Evolutionary conservation across 2,797 vertebrate genomes (phyloP).

Genomic region (Graptemys geographica): DNA sequence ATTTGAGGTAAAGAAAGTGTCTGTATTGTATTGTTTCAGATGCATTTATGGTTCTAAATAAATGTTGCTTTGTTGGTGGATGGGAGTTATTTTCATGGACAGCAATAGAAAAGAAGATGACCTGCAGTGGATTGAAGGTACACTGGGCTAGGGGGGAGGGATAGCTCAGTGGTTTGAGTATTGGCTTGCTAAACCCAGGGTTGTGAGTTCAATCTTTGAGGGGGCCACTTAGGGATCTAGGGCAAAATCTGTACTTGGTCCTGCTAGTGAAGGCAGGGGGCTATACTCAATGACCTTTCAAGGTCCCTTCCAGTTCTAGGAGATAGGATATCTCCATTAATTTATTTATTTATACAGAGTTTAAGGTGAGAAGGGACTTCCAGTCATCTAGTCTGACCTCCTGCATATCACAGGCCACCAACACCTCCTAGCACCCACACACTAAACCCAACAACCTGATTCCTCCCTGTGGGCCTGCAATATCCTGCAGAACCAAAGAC

Average conservation of each 20-base stretch:
- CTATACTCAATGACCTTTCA: no score
- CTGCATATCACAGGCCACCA: not conserved
- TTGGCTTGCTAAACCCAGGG: no score
- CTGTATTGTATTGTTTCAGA: not conserved
- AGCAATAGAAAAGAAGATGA: not conserved
- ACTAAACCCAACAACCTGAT: not conserved
- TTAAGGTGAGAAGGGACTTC: not conserved
- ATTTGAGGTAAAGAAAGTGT: not conserved
- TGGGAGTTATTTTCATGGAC: not conserved
- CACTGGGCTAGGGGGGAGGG: not conserved
- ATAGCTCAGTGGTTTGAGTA: no score
- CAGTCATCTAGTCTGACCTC: not conserved
- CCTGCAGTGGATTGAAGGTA: not conserved
- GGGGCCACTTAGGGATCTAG: no score
- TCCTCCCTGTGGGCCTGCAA: not conserved
- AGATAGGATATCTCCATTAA: no score
- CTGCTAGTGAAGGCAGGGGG: no score
- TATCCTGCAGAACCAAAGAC: conserved; percentile 14
- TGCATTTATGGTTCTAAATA: not conserved
- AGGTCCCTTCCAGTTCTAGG: no score
- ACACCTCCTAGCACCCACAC: not conserved
- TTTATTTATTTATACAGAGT: not conserved
- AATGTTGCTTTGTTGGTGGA: not conserved
- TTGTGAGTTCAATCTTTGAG: no score
- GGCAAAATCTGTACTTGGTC: no score